Base-by-base conservation (phyloP, 92 coral and sea anemone genomes). In the Chrysogorgia sp. region DNA sequence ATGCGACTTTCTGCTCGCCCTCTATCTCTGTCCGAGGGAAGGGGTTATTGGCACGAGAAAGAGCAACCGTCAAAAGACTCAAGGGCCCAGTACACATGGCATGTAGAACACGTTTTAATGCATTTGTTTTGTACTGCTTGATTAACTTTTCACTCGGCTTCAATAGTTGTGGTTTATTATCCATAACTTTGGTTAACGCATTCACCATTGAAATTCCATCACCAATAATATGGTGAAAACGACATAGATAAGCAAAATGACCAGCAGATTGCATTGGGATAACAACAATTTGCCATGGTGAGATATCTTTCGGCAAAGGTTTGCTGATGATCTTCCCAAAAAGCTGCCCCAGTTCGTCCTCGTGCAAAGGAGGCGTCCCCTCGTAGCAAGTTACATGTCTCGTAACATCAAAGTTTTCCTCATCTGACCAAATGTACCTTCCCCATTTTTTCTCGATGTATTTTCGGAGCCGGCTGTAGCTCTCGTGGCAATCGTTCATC, bases 131-230 rank as follows among this genome's bases (percentile, higher is more conserved):
- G 93, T 88, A 71, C 63, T 71, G 50, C 63, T 71, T 71, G 19
- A 71, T 50, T 23, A 33, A 53, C 40, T 93, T 93, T 60, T 93
- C 97, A 84, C 92, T 88, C n/a, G 96, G 93, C 69, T 96, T 93
- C 55, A 93, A 84, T 32, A 93, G 83, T 79, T 88, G 92, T 3
- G 97, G 97, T 74, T 93, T 93, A 21, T 86, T 80, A 67, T 91
- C 97, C 67, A 91, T 89, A 14, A 91, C 71, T 65, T 92, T 90
- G 34, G 34, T 26, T 19, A 74, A 47, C 17, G 91, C 76, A 62
- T 91, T 91, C 21, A 93, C 85, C 83, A 93, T 79, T 22, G 98
- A 86, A 56, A 93, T 91, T 2, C 89, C 98, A 58, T 93, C 98
- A 0, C 98, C 98, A 43, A 93, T 83, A 8, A 92, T 82, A 57